phyloP scores from a whole-genome alignment of 2,888 invertebrate species.

The Petrolisthes manimaculis region DNA sequence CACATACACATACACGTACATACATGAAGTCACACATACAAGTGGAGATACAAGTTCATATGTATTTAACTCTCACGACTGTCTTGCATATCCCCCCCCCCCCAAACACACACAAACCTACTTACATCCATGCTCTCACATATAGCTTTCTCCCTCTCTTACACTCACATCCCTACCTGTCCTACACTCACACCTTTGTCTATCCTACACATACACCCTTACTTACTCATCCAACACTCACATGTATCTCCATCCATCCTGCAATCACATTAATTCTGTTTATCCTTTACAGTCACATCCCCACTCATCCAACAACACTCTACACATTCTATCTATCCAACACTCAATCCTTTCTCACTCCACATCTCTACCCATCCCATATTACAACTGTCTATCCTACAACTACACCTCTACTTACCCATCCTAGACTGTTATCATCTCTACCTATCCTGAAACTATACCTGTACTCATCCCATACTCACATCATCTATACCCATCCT shows the following conservation, averaged over 20 bases:
- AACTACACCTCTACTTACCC: background rate
- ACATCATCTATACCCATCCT: background rate
- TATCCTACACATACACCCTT: no score
- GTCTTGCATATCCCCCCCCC: no score
- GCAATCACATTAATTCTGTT: background rate
- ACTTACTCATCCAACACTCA: no score
- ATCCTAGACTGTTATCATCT: background rate
- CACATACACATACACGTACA: no score
- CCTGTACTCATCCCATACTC: background rate
- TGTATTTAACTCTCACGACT: no score
- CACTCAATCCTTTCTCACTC: background rate
- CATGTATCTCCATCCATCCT: background rate
- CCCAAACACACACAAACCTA: no score
- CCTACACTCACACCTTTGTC: no score
- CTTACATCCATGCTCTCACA: no score
- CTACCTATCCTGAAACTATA: background rate
- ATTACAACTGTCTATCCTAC: background rate
- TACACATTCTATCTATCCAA: background rate
- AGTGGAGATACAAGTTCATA: no score
- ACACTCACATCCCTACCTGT: no score
- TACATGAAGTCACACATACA: no score
- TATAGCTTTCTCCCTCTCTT: no score
- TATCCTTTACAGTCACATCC: background rate
- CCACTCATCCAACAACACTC: background rate
- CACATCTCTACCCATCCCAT: background rate